These are phyloP conservation scores for Lagodon rhomboides DNA, from an alignment of 2,797 vertebrate species.

Conservation along the genomic window DNA sequence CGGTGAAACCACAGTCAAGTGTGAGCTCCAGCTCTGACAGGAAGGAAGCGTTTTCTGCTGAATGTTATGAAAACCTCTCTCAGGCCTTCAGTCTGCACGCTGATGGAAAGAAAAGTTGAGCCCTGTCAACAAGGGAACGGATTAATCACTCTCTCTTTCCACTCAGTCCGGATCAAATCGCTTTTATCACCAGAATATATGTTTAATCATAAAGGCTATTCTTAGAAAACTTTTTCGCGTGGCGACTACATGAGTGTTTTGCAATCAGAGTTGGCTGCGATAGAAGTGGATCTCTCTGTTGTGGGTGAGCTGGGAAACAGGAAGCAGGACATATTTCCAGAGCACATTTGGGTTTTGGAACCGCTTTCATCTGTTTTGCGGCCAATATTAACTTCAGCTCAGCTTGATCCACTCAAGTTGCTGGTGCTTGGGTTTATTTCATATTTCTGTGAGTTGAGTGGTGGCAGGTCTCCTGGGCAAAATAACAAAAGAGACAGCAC, in stretches of 20 bases:
- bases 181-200: conserved; percentile 19
- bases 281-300: conserved; percentile 35
- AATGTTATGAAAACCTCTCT: conserved; percentile 67
- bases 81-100: conserved; percentile 44
- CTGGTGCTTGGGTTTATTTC: conserved; percentile 10
- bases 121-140: conserved; percentile 52
- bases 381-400: conserved; percentile 38
- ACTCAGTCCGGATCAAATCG: conserved; percentile 14
- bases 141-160: conserved; percentile 47
- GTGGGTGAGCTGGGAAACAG: conserved; percentile 45
- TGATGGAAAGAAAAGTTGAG: conserved; percentile 43
- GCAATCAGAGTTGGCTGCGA: conserved; percentile 30
- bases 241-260: not conserved
- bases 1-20: conserved; percentile 43
- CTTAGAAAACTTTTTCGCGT: conserved; percentile 3
- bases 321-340: conserved; percentile 53
- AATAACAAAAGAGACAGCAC: not conserved
- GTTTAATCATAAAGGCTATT: conserved; percentile 28
- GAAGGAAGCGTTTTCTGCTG: conserved; percentile 80
- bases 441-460: conserved; percentile 13
- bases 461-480: not conserved
- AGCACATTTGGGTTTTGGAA: conserved; percentile 55
- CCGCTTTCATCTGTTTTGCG: conserved; percentile 28
- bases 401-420: conserved; percentile 28
- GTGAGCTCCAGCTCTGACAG: conserved; percentile 58